Base-by-base conservation (phyloP, 2,797 vertebrate species). In the Clarias laeviceps region DNA sequence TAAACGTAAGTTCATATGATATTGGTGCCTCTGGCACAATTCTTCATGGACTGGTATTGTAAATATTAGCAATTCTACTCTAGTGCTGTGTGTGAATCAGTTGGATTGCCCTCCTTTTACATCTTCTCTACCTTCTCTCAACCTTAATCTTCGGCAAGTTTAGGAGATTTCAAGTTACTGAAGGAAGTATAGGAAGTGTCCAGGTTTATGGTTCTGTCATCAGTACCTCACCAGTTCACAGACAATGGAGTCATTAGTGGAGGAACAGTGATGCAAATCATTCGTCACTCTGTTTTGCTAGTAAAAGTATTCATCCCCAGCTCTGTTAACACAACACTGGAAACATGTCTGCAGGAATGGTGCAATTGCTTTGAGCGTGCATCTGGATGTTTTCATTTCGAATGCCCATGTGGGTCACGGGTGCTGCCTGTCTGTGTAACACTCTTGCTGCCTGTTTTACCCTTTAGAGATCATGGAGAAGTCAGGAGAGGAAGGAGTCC, bases 381-480 rank as follows among this genome's bases (percentile, higher is more conserved):
- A 82, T 81, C 20, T 0, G 56, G 80, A 34, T 84, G 74, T 72
- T 83, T 89, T 62, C 74, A 50, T 61, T 83, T 7, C 15, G 22
- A n/a, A 29, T 74, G 78, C 29, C 74, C 40, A 34, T 32, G 17
- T 18, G 64, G 3, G 54, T 62, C 50, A 27, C 70, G 79, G 56
- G 18, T 50, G 65, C 24, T 70, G 82, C 3, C 8, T 37, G 56
- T 84, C 50, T 84, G 74, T 87, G 32, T 87, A 84, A 85, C 86
- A 18, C 68, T 65, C 17, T 72, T 66, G 24, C 27, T 65, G 24
- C 37, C 32, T 79, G 40, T 92, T 89, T 93, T 88, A 88, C 74
- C 78, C 90, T 92, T 77, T 83, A 99, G 98, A 99, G 94, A 96
- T 99, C 86, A 96, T 99, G 94, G 96, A 95, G 89, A 97, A 95